A percentile compares a stretch with the other conserved stretches of the same genome.
Evolutionary conservation across 2,888 invertebrate species (phyloP).

Genomic region (Cheilosia vernalis): DNA sequence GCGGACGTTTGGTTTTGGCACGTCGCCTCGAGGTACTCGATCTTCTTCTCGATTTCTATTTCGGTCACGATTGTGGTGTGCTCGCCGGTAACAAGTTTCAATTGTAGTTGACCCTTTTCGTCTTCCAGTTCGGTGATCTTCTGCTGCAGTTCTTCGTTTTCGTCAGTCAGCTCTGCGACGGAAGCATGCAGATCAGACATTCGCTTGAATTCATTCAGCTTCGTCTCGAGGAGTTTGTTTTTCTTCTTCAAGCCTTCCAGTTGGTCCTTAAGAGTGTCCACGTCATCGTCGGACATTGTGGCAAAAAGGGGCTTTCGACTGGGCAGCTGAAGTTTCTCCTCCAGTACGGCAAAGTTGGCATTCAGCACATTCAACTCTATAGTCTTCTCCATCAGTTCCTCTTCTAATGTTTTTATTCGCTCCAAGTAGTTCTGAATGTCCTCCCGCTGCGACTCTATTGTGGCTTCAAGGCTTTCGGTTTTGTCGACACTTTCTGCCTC

Average conservation of each 20-base stretch:
- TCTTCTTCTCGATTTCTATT: conserved; percentile 61
- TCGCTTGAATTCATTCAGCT: conserved; percentile 87
- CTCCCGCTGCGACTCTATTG: conserved; percentile 83
- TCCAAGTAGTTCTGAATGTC: conserved; percentile 85
- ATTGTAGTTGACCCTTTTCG: conserved; percentile 95
- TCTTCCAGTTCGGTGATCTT: conserved; percentile 93
- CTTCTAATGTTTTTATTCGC: conserved; percentile 85
- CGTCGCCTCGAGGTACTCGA: conserved; percentile 77
- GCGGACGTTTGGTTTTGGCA: conserved; percentile 78
- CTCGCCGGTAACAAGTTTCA: conserved; percentile 88
- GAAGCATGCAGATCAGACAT: conserved; percentile 88
- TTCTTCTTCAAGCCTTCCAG: conserved; percentile 91
- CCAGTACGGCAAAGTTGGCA: conserved; percentile 82
- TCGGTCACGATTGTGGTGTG: conserved; percentile 84
- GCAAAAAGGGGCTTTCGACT: conserved; percentile 80
- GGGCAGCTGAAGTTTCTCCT: conserved; percentile 81
- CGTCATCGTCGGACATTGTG: conserved; percentile 76
- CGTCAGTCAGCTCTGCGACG: conserved; percentile 86
- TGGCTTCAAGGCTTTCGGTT: conserved; percentile 83
- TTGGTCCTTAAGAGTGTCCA: conserved; percentile 86
- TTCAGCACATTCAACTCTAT: conserved; percentile 84
- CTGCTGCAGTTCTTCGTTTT: conserved; percentile 87
- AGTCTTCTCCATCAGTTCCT: conserved; percentile 85
- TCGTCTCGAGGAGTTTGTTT: conserved; percentile 90
- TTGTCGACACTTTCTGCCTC: conserved; percentile 85